Percentiles rank a stretch among this genome's conserved stretches.
These are phyloP conservation scores for Typhlomys cinereus DNA, from an alignment of 2,113 vertebrate species.

Conservation along the genomic window DNA sequence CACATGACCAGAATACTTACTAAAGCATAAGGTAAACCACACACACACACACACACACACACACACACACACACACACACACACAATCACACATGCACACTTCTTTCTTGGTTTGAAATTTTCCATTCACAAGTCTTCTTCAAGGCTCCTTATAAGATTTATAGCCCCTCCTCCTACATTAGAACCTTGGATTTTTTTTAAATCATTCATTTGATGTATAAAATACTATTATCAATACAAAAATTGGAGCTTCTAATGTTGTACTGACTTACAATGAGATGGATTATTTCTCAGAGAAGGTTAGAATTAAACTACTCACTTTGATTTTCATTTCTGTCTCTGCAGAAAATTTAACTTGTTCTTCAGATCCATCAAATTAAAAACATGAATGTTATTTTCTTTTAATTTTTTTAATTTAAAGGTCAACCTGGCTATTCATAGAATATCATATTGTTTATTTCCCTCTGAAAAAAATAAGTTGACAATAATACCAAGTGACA, in stretches of 20 bases:
- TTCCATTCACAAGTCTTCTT: not conserved
- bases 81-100: too few relatives aligned
- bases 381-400: conserved; percentile 4
- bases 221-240: not conserved
- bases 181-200: not conserved
- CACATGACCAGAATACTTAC: not conserved
- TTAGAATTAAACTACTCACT: conserved; percentile 61
- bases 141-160: not conserved
- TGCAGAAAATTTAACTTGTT: conserved; percentile 65
- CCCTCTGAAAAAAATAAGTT: conserved; percentile 35
- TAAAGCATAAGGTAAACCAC: too few relatives aligned
- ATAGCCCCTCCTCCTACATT: not conserved
- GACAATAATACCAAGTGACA: conserved; percentile 69
- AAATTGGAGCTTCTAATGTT: not conserved
- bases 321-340: conserved; percentile 46
- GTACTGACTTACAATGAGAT: conserved; percentile 8
- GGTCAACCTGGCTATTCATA: conserved; percentile 61
- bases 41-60: too few relatives aligned
- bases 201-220: conserved; percentile 33
- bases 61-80: too few relatives aligned
- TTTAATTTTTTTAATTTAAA: conserved; percentile 62
- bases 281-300: conserved; percentile 60
- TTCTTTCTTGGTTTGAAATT: not conserved
- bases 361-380: conserved; percentile 66
- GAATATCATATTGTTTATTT: conserved; percentile 57